These are phyloP conservation scores for Drosophila affinis DNA, from an alignment of 2,888 invertebrate species.

Conservation along the genomic window DNA sequence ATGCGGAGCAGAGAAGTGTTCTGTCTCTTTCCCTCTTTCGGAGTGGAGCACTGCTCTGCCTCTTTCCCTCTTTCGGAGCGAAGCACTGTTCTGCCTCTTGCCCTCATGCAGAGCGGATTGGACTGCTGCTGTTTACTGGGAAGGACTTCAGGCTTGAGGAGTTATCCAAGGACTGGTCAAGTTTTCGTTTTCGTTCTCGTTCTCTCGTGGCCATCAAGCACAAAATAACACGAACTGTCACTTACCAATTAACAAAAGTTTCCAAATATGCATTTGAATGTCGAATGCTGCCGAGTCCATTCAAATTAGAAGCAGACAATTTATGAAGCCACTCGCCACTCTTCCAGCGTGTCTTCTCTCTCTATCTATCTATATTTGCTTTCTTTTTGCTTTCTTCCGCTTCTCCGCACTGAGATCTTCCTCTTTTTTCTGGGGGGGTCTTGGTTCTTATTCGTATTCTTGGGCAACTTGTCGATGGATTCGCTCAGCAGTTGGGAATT, in stretches of 20 bases:
- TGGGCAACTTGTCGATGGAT: constrained; percentile 59
- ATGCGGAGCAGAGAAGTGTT: neutral
- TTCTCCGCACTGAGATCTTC: neutral
- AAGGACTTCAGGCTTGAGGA: neutral
- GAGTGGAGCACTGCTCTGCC: neutral
- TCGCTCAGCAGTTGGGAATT: constrained; percentile 55
- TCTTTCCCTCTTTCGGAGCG: neutral
- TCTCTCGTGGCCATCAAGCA: constrained; percentile 27
- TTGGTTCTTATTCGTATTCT: constrained; percentile 4
- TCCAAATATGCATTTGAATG: constrained; percentile 83
- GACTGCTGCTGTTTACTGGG: neutral
- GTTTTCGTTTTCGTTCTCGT: constrained; percentile 15
- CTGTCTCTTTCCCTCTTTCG: neutral
- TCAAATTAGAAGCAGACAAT: constrained; percentile 79
- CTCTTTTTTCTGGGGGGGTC: neutral
- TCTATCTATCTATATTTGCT: neutral
- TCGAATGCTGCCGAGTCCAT: constrained; percentile 81
- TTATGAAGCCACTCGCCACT: constrained; percentile 50
- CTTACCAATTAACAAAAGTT: constrained; percentile 83
- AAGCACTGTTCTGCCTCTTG: neutral
- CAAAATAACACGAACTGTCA: constrained; percentile 62
- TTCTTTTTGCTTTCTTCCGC: constrained; percentile 12
- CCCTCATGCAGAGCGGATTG: neutral
- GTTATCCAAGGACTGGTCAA: constrained; percentile 27
- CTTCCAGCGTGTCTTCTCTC: constrained; percentile 29